Percentiles rank a stretch among this genome's conserved stretches.
Evolutionary conservation across 2,113 vertebrate genomes (phyloP).

Genomic region (Rhabdomys dilectus): DNA sequence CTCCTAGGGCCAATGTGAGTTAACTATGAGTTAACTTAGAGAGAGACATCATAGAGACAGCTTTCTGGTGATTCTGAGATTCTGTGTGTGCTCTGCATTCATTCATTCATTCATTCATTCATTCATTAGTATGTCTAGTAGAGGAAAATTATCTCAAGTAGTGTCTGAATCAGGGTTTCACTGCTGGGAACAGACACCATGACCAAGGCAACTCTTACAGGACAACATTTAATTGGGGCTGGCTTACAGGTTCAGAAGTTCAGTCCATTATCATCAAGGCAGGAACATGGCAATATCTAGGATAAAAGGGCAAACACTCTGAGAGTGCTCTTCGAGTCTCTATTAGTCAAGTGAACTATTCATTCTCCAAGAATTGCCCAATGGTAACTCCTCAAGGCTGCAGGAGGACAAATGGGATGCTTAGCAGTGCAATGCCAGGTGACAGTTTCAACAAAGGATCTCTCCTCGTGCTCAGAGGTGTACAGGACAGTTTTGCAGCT

Average conservation of each 20-base stretch:
- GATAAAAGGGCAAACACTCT: neutral
- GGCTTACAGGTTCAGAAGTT: too few relatives aligned
- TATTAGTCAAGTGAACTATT: neutral
- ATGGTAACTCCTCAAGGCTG: neutral
- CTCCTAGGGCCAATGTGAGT: neutral
- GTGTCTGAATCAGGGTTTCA: too few relatives aligned
- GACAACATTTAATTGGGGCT: too few relatives aligned
- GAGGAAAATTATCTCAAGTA: neutral
- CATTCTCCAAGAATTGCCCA: neutral
- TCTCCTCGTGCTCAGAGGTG: neutral
- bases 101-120: neutral
- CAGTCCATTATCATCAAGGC: too few relatives aligned
- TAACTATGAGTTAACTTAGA: neutral
- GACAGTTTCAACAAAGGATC: neutral
- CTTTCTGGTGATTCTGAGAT: neutral
- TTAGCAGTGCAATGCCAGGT: too few relatives aligned
- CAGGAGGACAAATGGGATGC: neutral
- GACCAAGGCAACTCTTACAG: too few relatives aligned
- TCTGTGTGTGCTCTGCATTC: neutral
- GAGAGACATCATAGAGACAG: too few relatives aligned
- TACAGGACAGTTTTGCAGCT: neutral
- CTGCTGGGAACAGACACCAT: too few relatives aligned
- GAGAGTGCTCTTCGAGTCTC: neutral
- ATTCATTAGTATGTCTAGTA: neutral
- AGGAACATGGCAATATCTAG: too few relatives aligned